phyloP scores from a whole-genome alignment of 2,113 vertebrate genomes.

The Cephalopterus ornatus region DNA sequence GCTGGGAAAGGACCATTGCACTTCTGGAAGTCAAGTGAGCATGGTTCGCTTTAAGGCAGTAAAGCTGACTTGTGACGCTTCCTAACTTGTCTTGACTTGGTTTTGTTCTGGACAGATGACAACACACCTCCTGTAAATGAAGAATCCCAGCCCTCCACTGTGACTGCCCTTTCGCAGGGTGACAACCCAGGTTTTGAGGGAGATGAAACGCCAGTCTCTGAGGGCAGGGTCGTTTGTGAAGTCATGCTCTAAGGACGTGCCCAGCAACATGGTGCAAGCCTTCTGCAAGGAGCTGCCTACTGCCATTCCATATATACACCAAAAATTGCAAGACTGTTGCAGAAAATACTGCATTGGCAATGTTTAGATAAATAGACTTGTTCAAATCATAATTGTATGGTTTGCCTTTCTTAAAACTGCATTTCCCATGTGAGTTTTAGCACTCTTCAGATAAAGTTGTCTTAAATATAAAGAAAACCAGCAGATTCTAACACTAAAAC shows the following conservation, averaged over 20 bases:
- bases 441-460: conserved; percentile 47
- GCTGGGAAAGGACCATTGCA: neutral
- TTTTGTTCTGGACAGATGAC: conserved; percentile 64
- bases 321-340: conserved; percentile 31
- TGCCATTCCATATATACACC: conserved; percentile 10
- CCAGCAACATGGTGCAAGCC: conserved; percentile 11
- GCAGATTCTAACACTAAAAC: conserved; percentile 3
- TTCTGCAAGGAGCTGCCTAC: conserved; percentile 63
- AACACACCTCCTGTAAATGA: conserved; percentile 69
- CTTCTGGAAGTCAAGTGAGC: neutral
- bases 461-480: neutral
- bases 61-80: neutral
- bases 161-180: conserved; percentile 71
- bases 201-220: conserved; percentile 67
- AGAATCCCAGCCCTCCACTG: conserved; percentile 57
- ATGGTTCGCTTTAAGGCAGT: neutral
- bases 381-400: conserved; percentile 50
- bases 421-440: conserved; percentile 54
- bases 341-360: conserved; percentile 46
- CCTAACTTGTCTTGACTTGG: neutral
- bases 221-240: conserved; percentile 29
- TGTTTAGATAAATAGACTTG: conserved; percentile 47
- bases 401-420: conserved; percentile 61
- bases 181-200: conserved; percentile 89
- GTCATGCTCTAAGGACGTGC: conserved; percentile 57